Conservation (phyloP, 1,140 invertebrate species). For the Drosophila miranda region DNA sequence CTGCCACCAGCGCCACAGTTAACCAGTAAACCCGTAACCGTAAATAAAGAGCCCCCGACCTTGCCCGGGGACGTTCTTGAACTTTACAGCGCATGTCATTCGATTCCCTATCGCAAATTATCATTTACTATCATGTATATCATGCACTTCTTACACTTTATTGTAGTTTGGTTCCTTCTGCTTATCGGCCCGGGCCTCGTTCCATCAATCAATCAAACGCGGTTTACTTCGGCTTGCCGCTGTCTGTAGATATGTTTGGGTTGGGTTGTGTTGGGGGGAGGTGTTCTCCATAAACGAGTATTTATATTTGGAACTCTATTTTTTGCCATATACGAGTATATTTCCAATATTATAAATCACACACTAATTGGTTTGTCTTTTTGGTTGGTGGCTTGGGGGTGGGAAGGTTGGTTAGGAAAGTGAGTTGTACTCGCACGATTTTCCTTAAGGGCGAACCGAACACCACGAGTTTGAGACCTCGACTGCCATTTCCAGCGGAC, state of each 20-base stretch:
- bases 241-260: slow-evolving; percentile 38
- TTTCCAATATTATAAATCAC: slow-evolving; percentile 39
- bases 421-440: slow-evolving; percentile 29
- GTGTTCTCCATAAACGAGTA: neutral
- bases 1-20: no score
- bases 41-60: slow-evolving; percentile 5
- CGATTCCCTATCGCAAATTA: slow-evolving; percentile 22
- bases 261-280: neutral
- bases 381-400: no score
- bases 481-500: slow-evolving; percentile 41
- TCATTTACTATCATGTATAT: slow-evolving; percentile 24
- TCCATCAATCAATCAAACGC: slow-evolving; percentile 65
- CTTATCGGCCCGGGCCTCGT: slow-evolving; percentile 56
- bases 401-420: no score
- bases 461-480: slow-evolving; percentile 57
- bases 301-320: slow-evolving; percentile 17
- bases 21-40: no score
- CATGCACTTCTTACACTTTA: slow-evolving; percentile 63
- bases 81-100: slow-evolving; percentile 29
- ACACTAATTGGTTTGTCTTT: slow-evolving; percentile 20
- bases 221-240: slow-evolving; percentile 53
- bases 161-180: slow-evolving; percentile 34
- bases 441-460: slow-evolving; percentile 38
- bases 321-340: slow-evolving; percentile 5
- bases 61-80: slow-evolving; percentile 42